Percentiles rank a stretch among this genome's conserved stretches.
These are phyloP conservation scores for Camelus dromedarius DNA, from an alignment of 2,113 vertebrate genomes.

Conservation along the genomic window DNA sequence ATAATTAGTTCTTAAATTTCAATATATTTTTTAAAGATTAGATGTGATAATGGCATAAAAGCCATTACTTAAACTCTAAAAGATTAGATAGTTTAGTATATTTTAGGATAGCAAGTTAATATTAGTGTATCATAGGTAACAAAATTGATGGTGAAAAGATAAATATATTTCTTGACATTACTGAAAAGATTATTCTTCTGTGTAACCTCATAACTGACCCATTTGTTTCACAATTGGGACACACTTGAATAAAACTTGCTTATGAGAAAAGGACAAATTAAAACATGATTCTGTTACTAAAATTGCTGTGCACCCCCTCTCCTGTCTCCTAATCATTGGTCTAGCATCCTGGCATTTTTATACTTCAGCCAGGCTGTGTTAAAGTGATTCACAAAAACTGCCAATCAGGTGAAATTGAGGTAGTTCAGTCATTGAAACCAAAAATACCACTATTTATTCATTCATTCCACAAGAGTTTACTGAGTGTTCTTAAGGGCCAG, in stretches of 20 bases:
- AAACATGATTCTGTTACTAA: background rate
- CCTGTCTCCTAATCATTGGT: background rate
- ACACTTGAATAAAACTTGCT: background rate
- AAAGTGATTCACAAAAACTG: background rate
- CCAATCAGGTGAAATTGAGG: background rate
- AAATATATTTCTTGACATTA: background rate
- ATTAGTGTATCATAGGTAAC: background rate
- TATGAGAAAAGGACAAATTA: background rate
- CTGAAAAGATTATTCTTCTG: background rate
- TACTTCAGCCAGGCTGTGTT: background rate
- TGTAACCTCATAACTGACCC: background rate
- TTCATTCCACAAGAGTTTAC: background rate
- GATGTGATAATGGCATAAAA: background rate
- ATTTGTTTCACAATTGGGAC: background rate
- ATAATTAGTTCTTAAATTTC: background rate
- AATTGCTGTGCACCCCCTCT: background rate
- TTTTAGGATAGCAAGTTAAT: conserved; percentile 1
- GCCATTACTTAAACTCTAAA: background rate
- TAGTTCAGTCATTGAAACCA: conserved; percentile 19
- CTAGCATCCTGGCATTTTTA: background rate
- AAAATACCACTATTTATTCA: background rate
- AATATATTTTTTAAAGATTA: background rate
- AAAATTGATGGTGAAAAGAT: background rate
- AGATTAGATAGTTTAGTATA: background rate
- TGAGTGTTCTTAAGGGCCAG: background rate